Percentiles rank a stretch among this genome's conserved stretches.
phyloP scores from a whole-genome alignment of 1,140 invertebrate species.

The Solenopsis fugax region DNA sequence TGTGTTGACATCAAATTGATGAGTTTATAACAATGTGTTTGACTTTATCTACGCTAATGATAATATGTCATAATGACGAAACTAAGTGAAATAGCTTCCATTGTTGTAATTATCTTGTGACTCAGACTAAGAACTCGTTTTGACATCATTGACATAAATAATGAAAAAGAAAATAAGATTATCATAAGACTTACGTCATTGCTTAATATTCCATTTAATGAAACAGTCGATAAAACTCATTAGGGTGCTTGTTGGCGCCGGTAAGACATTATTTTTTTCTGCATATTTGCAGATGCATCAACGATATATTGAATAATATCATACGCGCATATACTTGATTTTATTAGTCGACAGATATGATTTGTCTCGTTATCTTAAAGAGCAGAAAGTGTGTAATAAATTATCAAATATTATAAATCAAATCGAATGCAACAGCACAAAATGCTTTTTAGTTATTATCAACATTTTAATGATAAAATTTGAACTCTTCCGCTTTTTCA shows the following conservation, averaged over 20 bases:
- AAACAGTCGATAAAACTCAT: conserved; percentile 19
- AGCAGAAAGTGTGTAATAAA: conserved; percentile 28
- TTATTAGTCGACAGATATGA: neutral
- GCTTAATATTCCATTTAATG: conserved; percentile 22
- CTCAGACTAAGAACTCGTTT: conserved; percentile 30
- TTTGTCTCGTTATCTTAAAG: conserved; percentile 4
- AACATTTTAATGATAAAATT: conserved; percentile 18
- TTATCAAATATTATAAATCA: conserved; percentile 40
- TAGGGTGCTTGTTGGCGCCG: neutral
- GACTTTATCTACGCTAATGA: conserved; percentile 27
- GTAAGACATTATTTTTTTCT: conserved; percentile 9
- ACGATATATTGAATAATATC: neutral
- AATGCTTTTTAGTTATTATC: neutral
- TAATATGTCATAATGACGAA: conserved; percentile 33
- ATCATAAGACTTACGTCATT: neutral
- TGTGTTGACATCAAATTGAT: conserved; percentile 2
- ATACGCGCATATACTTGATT: neutral
- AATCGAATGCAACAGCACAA: conserved; percentile 1
- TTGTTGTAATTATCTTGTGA: conserved; percentile 16
- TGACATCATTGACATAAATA: conserved; percentile 3
- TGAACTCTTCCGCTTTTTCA: neutral
- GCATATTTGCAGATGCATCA: neutral
- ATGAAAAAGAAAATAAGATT: conserved; percentile 2
- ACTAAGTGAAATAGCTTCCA: conserved; percentile 37
- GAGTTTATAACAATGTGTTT: conserved; percentile 1